Conservation (phyloP, 2,888 invertebrate species). For the Ophraella communa region DNA sequence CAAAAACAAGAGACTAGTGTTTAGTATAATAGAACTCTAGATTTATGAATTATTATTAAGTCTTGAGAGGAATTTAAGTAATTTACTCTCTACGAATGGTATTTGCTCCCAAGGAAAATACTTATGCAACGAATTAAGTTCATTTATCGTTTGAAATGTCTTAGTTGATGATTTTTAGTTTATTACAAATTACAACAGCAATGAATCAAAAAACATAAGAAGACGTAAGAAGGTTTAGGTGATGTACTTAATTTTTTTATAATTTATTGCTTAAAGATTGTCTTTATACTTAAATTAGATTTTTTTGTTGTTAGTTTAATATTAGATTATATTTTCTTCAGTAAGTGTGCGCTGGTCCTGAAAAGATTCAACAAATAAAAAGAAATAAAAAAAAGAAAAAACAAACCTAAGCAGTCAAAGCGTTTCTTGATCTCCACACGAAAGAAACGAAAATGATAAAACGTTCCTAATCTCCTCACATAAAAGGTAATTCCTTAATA, state of each 20-base stretch:
- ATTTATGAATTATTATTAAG: constrained; percentile 1
- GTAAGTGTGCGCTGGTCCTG: background rate
- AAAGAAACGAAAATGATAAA: constrained; percentile 20
- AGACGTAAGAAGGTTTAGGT: background rate
- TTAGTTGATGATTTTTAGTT: background rate
- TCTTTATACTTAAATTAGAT: no score
- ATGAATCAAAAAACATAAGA: background rate
- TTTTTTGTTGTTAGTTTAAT: no score
- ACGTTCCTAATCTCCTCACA: constrained; percentile 23
- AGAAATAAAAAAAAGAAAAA: constrained; percentile 7
- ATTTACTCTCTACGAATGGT: constrained; percentile 3
- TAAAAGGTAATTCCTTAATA: constrained; percentile 29
- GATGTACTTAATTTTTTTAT: no score
- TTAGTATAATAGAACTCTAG: background rate
- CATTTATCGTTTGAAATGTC: background rate
- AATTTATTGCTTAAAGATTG: no score
- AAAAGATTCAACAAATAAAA: background rate
- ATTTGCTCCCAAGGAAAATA: constrained; percentile 13
- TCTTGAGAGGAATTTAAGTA: constrained; percentile 9
- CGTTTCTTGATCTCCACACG: constrained; percentile 13
- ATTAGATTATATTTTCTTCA: no score
- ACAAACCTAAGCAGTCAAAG: background rate
- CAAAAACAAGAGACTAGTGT: constrained; percentile 2
- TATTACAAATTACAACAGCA: background rate
- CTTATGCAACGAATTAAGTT: constrained; percentile 4